A percentile compares a stretch with the other conserved stretches of the same genome.
Evolutionary conservation across 2,888 invertebrate genomes (phyloP).

Genomic region (Xiphydria camelus): DNA sequence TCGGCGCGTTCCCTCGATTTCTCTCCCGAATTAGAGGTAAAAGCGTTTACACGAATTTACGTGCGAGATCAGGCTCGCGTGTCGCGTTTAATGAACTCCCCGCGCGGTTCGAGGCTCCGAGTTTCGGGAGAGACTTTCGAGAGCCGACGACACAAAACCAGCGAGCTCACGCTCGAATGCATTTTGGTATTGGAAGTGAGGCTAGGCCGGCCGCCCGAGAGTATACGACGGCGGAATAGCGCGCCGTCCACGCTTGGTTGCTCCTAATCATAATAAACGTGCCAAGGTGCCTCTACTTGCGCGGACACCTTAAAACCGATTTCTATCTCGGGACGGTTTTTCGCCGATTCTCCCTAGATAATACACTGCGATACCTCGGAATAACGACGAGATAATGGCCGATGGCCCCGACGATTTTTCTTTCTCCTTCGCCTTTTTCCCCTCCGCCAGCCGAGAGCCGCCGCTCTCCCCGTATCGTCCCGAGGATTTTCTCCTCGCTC

Average conservation of each 20-base stretch:
- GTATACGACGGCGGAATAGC: constrained; percentile 8
- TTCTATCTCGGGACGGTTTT: constrained; percentile 40
- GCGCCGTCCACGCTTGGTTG: constrained; percentile 50
- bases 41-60: no score
- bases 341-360: constrained; percentile 15
- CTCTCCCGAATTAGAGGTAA: no score
- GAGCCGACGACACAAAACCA: constrained; percentile 36
- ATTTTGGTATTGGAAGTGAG: constrained; percentile 42
- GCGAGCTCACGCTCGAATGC: constrained; percentile 41
- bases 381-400: no score
- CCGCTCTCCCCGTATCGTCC: no score
- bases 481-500: background rate
- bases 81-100: no score
- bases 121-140: constrained; percentile 28
- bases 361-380: constrained; percentile 12
- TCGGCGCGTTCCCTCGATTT: no score
- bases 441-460: no score
- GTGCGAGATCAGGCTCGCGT: no score
- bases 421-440: no score
- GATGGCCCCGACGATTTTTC: no score
- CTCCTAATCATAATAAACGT: constrained; percentile 56
- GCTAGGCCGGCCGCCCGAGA: constrained; percentile 26
- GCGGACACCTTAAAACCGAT: constrained; percentile 49
- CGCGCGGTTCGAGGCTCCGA: no score
- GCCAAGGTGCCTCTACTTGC: constrained; percentile 53